phyloP scores from a whole-genome alignment of 37 sponge, comb jelly and placozoan genomes.

The Diacarnus erythraeanus region DNA sequence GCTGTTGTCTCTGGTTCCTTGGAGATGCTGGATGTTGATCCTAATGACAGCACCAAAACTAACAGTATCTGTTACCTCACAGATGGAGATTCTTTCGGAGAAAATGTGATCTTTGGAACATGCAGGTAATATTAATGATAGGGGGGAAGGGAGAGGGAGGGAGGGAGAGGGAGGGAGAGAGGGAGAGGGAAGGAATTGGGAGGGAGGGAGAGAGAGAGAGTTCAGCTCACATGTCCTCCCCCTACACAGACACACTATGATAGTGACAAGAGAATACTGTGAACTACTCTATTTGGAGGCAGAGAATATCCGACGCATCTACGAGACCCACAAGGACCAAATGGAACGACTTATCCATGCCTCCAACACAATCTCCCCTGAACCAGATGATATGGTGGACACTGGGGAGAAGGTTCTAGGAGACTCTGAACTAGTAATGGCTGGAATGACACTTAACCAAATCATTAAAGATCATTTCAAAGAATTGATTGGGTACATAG shows the following conservation, averaged over 20 bases:
- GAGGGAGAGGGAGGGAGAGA: background rate
- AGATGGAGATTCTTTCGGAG: constrained; percentile 67
- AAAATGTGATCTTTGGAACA: constrained; percentile 61
- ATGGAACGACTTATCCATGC: constrained; percentile 28
- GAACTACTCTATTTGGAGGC: constrained; percentile 64
- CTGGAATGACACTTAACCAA: constrained; percentile 52
- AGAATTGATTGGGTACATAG: constrained; percentile 26
- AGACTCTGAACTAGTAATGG: constrained; percentile 51
- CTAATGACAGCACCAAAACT: constrained; percentile 14
- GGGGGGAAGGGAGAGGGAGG: background rate
- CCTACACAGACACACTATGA: constrained; percentile 35
- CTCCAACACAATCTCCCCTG: background rate
- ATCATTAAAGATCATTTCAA: constrained; percentile 63
- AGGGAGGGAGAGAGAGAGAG: too few species aligned
- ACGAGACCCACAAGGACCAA: constrained; percentile 37
- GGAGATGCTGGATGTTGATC: constrained; percentile 51
- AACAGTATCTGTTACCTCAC: constrained; percentile 51
- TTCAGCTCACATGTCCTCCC: too few species aligned
- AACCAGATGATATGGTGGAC: background rate
- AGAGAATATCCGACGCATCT: constrained; percentile 46
- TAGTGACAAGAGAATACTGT: constrained; percentile 48
- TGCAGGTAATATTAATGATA: constrained; percentile 14
- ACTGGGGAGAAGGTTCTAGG: background rate
- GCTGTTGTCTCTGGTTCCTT: constrained; percentile 62
- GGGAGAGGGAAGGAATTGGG: background rate